phyloP scores from a whole-genome alignment of 2,888 invertebrate genomes.

The Euspilapteryx auroguttella region DNA sequence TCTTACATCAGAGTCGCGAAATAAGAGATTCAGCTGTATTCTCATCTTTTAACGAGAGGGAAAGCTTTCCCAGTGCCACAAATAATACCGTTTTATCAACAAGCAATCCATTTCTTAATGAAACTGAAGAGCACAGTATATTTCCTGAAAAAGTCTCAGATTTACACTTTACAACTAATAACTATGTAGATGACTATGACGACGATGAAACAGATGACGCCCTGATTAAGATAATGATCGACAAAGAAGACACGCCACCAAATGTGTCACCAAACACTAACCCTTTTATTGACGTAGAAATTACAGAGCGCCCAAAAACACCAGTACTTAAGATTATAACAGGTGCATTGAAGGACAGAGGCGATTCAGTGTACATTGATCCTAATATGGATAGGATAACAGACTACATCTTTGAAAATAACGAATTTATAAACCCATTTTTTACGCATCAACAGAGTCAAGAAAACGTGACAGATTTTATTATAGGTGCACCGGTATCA shows the following conservation, averaged over 20 bases:
- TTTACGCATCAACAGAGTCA: conserved; percentile 24
- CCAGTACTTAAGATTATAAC: conserved; percentile 43
- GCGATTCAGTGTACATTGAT: conserved; percentile 23
- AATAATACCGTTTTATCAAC: conserved; percentile 15
- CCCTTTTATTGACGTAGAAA: conserved; percentile 23
- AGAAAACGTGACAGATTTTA: conserved; percentile 32
- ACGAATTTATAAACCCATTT: conserved; percentile 40
- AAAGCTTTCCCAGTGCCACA: no score
- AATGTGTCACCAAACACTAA: conserved; percentile 15
- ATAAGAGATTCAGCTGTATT: no score
- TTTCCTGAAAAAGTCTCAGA: conserved; percentile 25
- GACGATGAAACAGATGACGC: conserved; percentile 27
- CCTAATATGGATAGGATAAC: conserved; percentile 14
- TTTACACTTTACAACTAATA: conserved; percentile 12
- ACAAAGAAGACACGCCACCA: conserved; percentile 9
- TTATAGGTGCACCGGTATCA: conserved; percentile 55
- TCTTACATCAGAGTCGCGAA: no score
- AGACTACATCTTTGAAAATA: conserved; percentile 18
- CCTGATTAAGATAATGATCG: conserved; percentile 24
- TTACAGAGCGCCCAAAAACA: conserved; percentile 32
- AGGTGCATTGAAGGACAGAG: conserved; percentile 20
- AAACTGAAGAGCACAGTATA: conserved; percentile 22
- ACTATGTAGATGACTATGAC: no score
- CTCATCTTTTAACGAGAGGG: no score
- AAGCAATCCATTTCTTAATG: conserved; percentile 33